Base-by-base conservation (phyloP, 2,113 vertebrate species). In the Gymnorhina tibicen region DNA sequence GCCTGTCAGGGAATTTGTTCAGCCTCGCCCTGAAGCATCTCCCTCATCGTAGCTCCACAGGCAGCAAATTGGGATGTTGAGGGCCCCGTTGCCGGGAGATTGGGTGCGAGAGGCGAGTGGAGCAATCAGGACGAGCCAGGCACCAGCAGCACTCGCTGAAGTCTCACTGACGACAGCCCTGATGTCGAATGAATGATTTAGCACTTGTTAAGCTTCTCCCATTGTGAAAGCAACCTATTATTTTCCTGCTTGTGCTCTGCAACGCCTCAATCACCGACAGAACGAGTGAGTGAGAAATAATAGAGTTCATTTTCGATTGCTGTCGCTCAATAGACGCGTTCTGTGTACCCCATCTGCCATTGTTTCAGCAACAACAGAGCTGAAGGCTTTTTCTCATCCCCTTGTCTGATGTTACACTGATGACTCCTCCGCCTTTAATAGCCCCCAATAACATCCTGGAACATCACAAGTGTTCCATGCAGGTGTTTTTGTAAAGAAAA, bases 211-310 rank as follows among this genome's bases (percentile, higher is more conserved):
- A 98, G 98, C 95, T 97, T 97, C 96, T 93, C 94, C 92, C 83
- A 75, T 96, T 94, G 97, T 97, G 96, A 98, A 98, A 97, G 95
- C 95, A 98, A 97, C 98, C 98, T 97, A 97, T 98, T 98, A 98
- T 98, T 98, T 98, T 95, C 96, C 95, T 85, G 83, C 82, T 82
- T 68, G 97, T 92, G 94, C 97, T 96, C 93, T 92, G 95, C 98
- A 98, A 98, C 92, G 98, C 98, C 98, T 99, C 98, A 98, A 98
- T 99, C 98, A 96, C 94, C 46, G 87, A 87, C 93, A 97, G 98
- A 95, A 98, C 77, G 95, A 98, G 96, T 87, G 97, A 97, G 97
- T 94, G 97, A 96, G 90, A 96, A 98, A 98, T 98, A 98, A 98
- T 96, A 98, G 42, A 95, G 97, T 96, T 98, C 97, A 94, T 97